Evolutionary conservation across 1,140 invertebrate species (phyloP), one percentile per base, ranked within the genome.

Genomic region (Latrodectus geometricus): DNA sequence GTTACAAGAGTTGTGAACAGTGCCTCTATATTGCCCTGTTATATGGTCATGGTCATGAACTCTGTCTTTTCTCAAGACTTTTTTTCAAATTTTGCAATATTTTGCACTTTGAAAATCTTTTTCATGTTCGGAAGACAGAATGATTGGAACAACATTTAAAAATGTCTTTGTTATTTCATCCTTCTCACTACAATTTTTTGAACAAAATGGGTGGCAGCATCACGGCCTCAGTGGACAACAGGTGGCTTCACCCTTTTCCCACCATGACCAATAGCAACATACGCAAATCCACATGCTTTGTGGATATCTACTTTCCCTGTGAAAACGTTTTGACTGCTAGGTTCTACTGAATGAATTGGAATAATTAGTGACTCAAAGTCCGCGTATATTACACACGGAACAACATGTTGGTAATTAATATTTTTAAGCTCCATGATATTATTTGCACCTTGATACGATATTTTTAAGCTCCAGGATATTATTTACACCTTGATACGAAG

Each of bases 1-100:
- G n/a, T 81, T 81, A 72, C 79, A 81, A 17, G 17, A 14, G 70
- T 72, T 70, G 35, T 81, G 79, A 49, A 66, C 14, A 52, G 66
- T 35, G 1, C 66, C 79, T 11, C 79, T 20, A 15, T 52, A 70
- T 21, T 11, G 14, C 14, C 79, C 79, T 0, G 66, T 81, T 7
- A 54, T 17, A 56, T 81, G 79, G 50, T 70, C 35, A 48, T 81
- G 79, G 52, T 81, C 79, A 35, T 35, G 8, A 9, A 81, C 79
- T 52, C 50, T 12, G 15, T 81, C 66, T 11, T 70, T 20, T 9
- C 20, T n/a, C 9, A 74, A n/a, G 15, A 23, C 8, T 23, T 74
- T 35, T 4, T 74, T 49, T 7, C 72, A 74, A 1, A 74, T 48
- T 11, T 8, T 15, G 72, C 72, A 74, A 49, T 35, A 9, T 15